These are phyloP conservation scores for Rhingia rostrata DNA, from an alignment of 2,888 invertebrate genomes.

Conservation along the genomic window DNA sequence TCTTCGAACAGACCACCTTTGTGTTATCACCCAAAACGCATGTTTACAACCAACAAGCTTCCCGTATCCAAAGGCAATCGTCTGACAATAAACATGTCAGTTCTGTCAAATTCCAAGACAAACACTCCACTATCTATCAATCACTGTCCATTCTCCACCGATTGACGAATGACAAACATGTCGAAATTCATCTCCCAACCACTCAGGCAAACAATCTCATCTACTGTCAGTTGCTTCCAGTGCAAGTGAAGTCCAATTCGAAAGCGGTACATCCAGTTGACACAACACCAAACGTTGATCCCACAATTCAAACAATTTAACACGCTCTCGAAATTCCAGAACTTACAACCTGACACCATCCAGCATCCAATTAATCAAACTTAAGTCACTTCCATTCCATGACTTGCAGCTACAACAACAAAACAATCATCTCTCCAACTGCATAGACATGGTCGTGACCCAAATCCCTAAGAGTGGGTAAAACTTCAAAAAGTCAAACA, in stretches of 20 bases:
- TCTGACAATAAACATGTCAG: background rate
- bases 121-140: slow-evolving; percentile 5
- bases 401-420: slow-evolving; percentile 22
- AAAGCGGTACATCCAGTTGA: background rate
- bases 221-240: background rate
- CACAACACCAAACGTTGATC: slow-evolving; percentile 1
- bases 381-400: slow-evolving; percentile 5
- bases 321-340: slow-evolving; percentile 13
- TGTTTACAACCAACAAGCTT: background rate
- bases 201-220: background rate
- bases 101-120: slow-evolving; percentile 15
- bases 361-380: slow-evolving; percentile 20
- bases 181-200: slow-evolving; percentile 25
- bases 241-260: background rate
- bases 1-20: too few relatives aligned
- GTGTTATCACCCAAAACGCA: background rate
- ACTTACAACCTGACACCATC: slow-evolving; percentile 1
- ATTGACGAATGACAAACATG: slow-evolving; percentile 6
- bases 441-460: slow-evolving; percentile 53
- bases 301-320: background rate
- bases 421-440: background rate
- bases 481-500: slow-evolving; percentile 9
- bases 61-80: background rate
- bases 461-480: slow-evolving; percentile 34
- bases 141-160: slow-evolving; percentile 1